Percentiles rank a stretch among this genome's conserved stretches.
phyloP scores from a whole-genome alignment of 2,797 vertebrate species.

The Margarornis squamiger region DNA sequence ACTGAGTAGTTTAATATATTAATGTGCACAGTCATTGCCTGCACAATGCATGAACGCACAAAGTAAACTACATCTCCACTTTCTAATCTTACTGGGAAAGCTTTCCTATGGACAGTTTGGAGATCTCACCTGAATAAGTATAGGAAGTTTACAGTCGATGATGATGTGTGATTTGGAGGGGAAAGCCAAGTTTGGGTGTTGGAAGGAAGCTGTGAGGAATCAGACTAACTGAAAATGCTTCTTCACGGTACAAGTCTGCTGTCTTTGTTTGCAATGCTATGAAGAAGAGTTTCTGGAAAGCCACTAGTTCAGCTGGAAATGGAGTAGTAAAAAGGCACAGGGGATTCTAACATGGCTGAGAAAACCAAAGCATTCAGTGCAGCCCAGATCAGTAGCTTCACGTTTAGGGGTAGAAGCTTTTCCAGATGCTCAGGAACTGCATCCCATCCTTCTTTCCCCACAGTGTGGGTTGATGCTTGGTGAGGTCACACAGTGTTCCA shows the following conservation, averaged over 20 bases:
- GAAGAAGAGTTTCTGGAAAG: not conserved
- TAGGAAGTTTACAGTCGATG: not conserved
- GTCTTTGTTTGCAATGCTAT: not conserved
- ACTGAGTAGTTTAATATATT: not conserved
- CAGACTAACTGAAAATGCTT: not conserved
- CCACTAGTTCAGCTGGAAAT: not conserved
- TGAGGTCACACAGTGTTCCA: not conserved
- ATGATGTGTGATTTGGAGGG: too few relatives aligned
- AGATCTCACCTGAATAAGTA: not conserved
- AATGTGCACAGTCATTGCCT: not conserved
- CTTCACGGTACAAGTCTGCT: not conserved
- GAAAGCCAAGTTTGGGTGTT: not conserved
- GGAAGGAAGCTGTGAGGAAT: not conserved
- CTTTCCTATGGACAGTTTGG: not conserved
- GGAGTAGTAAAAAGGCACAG: not conserved
- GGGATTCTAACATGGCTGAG: accelerated
- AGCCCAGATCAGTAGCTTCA: not conserved
- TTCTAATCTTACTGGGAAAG: not conserved
- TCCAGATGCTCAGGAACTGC: not conserved
- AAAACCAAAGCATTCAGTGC: not conserved
- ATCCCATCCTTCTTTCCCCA: not conserved
- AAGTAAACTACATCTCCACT: not conserved
- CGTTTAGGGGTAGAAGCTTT: not conserved
- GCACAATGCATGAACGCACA: not conserved
- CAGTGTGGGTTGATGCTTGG: accelerated